Evolutionary conservation across 2,888 invertebrate genomes (phyloP).

Genomic region (Crematogaster levior): DNA sequence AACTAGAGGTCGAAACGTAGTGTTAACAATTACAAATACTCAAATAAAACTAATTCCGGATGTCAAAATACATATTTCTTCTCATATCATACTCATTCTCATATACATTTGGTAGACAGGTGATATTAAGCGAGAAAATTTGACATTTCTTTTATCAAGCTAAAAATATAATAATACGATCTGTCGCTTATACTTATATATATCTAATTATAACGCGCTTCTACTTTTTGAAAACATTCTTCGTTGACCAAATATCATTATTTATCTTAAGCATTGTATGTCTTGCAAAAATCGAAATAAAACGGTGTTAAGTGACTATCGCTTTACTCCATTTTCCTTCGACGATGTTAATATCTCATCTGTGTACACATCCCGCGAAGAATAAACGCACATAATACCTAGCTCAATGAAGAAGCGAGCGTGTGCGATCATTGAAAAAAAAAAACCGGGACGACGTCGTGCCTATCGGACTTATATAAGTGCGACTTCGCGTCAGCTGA

Average conservation of each 20-base stretch:
- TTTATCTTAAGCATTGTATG: neutral
- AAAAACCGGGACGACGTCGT: neutral
- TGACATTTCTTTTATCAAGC: neutral
- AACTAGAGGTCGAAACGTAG: too few species aligned
- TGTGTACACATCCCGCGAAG: neutral
- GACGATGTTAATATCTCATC: neutral
- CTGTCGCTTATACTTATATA: too few species aligned
- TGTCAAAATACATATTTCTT: too few species aligned
- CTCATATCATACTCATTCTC: too few species aligned
- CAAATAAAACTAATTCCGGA: neutral
- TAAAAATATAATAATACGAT: neutral
- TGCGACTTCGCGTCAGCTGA: conserved; percentile 12
- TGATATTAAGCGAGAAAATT: neutral
- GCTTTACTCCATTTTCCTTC: neutral
- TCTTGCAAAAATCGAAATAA: neutral
- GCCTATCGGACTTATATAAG: conserved; percentile 26
- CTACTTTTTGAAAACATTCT: neutral
- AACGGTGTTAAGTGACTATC: neutral
- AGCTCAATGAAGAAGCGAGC: neutral
- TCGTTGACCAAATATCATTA: neutral
- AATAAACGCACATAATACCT: neutral
- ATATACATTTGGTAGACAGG: too few species aligned
- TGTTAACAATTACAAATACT: too few species aligned
- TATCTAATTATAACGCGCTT: too few species aligned
- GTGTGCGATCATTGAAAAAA: conserved; percentile 21